A percentile compares a stretch with the other conserved stretches of the same genome.
These are phyloP conservation scores for Oopsacas minuta DNA, from an alignment of 37 sponge, comb jelly and placozoan species.

Conservation along the genomic window DNA sequence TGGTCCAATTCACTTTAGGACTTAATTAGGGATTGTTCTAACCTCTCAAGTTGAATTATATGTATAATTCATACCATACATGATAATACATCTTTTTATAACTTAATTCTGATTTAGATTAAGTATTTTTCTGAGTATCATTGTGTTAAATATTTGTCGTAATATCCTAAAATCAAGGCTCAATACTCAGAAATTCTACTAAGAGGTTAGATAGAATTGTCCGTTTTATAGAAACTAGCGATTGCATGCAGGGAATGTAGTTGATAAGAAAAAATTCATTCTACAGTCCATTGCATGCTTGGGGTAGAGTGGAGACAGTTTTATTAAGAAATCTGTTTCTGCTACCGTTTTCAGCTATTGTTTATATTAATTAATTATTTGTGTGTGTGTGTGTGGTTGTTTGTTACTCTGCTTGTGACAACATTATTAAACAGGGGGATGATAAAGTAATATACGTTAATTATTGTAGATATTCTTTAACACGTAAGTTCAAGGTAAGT, in stretches of 20 bases:
- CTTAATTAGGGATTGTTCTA: no score
- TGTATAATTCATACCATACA: no score
- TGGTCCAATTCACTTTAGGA: neutral
- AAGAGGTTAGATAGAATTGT: no score
- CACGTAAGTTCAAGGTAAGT: neutral
- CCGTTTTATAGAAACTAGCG: no score
- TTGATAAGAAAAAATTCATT: neutral
- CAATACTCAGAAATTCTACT: no score
- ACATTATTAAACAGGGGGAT: neutral
- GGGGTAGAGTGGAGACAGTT: neutral
- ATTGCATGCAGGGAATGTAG: neutral
- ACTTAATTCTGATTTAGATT: no score
- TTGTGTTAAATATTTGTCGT: no score
- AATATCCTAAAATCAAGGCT: no score
- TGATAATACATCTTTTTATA: no score
- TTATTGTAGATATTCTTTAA: neutral
- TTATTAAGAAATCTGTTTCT: conserved; percentile 17
- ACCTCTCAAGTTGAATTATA: no score
- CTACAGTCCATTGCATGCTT: neutral
- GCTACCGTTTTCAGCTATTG: neutral
- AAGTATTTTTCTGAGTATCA: no score
- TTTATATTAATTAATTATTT: neutral
- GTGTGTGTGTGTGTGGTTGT: neutral
- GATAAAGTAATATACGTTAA: neutral
- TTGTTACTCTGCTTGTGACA: neutral